Evolutionary conservation across 2,113 vertebrate genomes (phyloP), one percentile per base, ranked within the genome.

Genomic region (Casuarius casuarius): DNA sequence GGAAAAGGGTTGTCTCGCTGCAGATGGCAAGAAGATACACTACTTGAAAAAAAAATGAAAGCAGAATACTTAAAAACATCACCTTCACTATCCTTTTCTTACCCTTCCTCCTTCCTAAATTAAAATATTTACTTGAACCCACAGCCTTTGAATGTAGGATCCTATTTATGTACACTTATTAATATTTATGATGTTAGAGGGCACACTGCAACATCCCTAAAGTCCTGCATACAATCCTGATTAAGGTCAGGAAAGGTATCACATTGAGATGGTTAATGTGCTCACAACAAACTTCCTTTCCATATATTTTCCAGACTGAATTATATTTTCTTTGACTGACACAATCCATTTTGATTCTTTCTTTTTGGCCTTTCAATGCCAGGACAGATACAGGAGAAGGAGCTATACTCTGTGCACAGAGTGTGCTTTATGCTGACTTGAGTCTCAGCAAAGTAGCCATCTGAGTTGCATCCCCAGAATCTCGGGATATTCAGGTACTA

Each of bases 111-210:
- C 74, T 94, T 74, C 87, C 82, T 65, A 83, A 96, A 90, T 94
- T 91, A 92, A 91, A 89, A 87, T 90, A 97, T 94, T 96, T 91
- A 87, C 70, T 1, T 84, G 75, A 95, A 93, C 93, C 61, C 75
- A 58, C 42, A 97, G 87, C 92, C 87, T 92, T 85, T 91, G 85
- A 89, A 89, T 95, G 70, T 73, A 84, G 74, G 81, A 89, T 87
- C 87, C 89, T 92, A 92, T 96, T 96, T 97, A 54, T 94, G 93
- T 96, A 95, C 87, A 94, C 90, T 91, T 90, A 94, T 97, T 94
- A 95, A 93, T 97, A 95, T 95, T 82, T 92, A 94, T 95, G 75
- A 66, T 92, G 89, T 95, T 94, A 91, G 90, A 95, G 82, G 95
- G 93, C 2, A 3, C 54, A 46, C 74, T 95, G 87, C 82, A 95